Evolutionary conservation across 2,888 invertebrate species (phyloP).

Genomic region (Lymantria dispar): DNA sequence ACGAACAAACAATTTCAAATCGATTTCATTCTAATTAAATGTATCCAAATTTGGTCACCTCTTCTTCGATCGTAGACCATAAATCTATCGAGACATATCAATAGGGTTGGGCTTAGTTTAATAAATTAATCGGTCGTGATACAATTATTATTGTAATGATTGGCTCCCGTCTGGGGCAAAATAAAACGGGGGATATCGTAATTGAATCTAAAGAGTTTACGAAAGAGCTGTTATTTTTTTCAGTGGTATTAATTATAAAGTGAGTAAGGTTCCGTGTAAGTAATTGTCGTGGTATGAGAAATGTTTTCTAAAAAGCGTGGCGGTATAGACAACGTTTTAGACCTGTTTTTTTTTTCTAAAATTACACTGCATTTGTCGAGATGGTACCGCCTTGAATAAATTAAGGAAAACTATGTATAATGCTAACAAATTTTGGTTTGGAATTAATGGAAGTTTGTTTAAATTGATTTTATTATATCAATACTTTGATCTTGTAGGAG

Average conservation of each 20-base stretch:
- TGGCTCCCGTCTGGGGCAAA: constrained; percentile 57
- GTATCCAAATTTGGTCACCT: constrained; percentile 32
- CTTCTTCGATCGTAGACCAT: constrained; percentile 9
- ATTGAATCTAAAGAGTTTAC: constrained; percentile 65
- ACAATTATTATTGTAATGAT: constrained; percentile 75
- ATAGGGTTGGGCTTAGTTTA: constrained; percentile 51
- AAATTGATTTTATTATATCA: no score
- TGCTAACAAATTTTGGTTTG: neutral
- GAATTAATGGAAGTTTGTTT: neutral
- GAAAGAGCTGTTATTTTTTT: constrained; percentile 28
- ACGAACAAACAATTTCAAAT: constrained; percentile 15
- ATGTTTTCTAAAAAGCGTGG: neutral
- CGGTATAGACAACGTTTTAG: neutral
- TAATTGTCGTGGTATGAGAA: constrained; percentile 1
- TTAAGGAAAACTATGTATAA: neutral
- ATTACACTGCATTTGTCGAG: no score
- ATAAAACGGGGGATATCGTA: constrained; percentile 61
- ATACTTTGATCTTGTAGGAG: no score
- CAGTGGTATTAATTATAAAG: constrained; percentile 22
- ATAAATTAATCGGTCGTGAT: constrained; percentile 76
- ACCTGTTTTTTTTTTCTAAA: neutral
- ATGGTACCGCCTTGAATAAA: neutral
- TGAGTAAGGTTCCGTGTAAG: constrained; percentile 4
- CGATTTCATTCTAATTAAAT: constrained; percentile 32
- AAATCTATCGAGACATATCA: constrained; percentile 48